Conservation (phyloP, 2,888 invertebrate genomes). For the Nezara viridula region DNA sequence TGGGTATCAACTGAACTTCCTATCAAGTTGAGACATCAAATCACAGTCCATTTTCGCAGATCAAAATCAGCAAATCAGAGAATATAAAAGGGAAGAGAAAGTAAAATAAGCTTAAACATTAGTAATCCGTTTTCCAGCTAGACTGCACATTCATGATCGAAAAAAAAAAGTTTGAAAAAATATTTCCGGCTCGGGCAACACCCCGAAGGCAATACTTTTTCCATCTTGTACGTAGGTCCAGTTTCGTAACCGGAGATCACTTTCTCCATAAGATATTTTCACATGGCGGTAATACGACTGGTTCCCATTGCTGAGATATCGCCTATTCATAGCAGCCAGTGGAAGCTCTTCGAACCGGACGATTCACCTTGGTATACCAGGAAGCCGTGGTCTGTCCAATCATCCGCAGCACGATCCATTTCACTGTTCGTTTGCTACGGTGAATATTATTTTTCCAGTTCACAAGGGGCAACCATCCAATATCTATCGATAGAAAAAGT, state of each 20-base stretch:
- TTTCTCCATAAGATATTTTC: conserved; percentile 26
- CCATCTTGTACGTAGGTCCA: neutral
- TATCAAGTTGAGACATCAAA: too few relatives aligned
- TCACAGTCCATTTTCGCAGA: too few relatives aligned
- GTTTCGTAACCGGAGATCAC: neutral
- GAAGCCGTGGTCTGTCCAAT: neutral
- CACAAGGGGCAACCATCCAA: neutral
- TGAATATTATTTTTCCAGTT: conserved; percentile 31
- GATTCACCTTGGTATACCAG: conserved; percentile 10
- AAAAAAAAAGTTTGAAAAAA: neutral
- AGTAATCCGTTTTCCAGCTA: neutral
- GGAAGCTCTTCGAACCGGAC: neutral
- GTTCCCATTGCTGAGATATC: conserved; percentile 31
- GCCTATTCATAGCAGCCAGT: conserved; percentile 1
- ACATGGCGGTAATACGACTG: neutral
- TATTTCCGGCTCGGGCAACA: neutral
- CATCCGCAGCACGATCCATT: conserved; percentile 38
- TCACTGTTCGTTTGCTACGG: conserved; percentile 43
- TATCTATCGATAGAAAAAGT: neutral
- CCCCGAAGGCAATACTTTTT: neutral
- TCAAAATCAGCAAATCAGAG: too few relatives aligned
- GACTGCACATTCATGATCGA: neutral
- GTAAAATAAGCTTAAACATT: neutral
- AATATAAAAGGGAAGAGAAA: too few relatives aligned
- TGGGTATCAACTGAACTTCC: too few relatives aligned